Evolutionary conservation across 2,888 invertebrate species (phyloP).

Genomic region (Lissocephala sabroskyi): DNA sequence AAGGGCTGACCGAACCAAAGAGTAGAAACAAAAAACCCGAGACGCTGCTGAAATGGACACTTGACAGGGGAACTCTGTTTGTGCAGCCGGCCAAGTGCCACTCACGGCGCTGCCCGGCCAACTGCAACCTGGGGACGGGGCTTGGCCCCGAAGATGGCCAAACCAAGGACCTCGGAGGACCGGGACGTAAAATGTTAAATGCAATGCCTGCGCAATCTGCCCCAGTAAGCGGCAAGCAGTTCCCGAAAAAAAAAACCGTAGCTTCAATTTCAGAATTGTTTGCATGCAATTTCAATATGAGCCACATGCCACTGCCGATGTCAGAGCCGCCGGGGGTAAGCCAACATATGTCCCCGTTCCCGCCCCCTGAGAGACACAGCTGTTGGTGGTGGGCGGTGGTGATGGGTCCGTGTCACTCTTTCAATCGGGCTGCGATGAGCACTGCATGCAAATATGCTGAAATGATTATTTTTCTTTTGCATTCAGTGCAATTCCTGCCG

Average conservation of each 20-base stretch:
- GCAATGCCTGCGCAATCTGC: background rate
- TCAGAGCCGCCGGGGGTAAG: no score
- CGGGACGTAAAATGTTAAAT: no score
- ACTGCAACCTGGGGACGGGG: background rate
- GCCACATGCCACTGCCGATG: constrained; percentile 31
- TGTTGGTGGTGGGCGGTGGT: no score
- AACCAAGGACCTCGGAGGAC: background rate
- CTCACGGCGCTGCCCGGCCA: constrained; percentile 12
- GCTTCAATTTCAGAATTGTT: constrained; percentile 65
- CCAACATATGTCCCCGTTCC: constrained; percentile 2
- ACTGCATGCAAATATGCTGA: constrained; percentile 60
- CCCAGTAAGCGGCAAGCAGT: constrained; percentile 4
- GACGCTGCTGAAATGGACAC: constrained; percentile 56
- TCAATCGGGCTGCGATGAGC: constrained; percentile 22
- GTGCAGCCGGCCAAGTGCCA: constrained; percentile 44
- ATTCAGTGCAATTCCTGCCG: constrained; percentile 29
- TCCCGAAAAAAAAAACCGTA: constrained; percentile 43
- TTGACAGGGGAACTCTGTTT: constrained; percentile 56
- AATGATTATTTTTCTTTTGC: constrained; percentile 56
- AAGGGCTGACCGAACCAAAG: background rate
- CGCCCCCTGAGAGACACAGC: no score
- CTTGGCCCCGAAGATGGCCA: background rate
- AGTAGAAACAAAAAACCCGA: constrained; percentile 36
- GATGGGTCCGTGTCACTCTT: no score
- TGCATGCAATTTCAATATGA: constrained; percentile 65